These are phyloP conservation scores for Eristalinus sepulchralis DNA, from an alignment of 2,888 invertebrate genomes.

Conservation along the genomic window DNA sequence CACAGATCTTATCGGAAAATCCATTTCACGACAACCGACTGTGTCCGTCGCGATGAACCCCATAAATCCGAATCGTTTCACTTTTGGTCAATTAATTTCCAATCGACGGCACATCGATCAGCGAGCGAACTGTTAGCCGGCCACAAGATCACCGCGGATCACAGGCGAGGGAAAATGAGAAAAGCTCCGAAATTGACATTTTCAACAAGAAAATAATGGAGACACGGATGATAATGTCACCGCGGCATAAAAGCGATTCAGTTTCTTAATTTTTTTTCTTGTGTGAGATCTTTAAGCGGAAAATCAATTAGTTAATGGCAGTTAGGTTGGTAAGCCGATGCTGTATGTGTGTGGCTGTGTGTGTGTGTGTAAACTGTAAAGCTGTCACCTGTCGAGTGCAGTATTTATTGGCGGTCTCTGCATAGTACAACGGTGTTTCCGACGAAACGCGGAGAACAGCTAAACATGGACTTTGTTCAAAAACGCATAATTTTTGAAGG, in stretches of 20 bases:
- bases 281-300: conserved; percentile 36
- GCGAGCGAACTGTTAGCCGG: conserved; percentile 3
- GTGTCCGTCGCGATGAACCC: not conserved
- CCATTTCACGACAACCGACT: not conserved
- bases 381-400: conserved; percentile 6
- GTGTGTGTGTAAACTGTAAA: too few relatives aligned
- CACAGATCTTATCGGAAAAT: not conserved
- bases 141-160: not conserved
- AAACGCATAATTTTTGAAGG: conserved; percentile 29
- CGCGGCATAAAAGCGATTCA: conserved; percentile 26
- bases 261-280: too few relatives aligned
- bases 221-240: conserved; percentile 37
- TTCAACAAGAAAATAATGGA: conserved; percentile 37
- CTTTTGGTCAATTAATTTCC: conserved; percentile 34
- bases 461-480: conserved; percentile 35
- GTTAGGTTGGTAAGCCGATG: conserved; percentile 49
- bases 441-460: not conserved
- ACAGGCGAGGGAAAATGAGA: not conserved
- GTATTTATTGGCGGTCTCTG: conserved; percentile 14
- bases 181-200: conserved; percentile 3
- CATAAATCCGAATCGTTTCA: conserved; percentile 35
- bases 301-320: conserved; percentile 43
- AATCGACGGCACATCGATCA: conserved; percentile 42
- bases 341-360: conserved; percentile 10
- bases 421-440: not conserved